Evolutionary conservation across 2,797 vertebrate genomes (phyloP), one percentile per base, ranked within the genome.

Genomic region (Aplochiton taeniatus): DNA sequence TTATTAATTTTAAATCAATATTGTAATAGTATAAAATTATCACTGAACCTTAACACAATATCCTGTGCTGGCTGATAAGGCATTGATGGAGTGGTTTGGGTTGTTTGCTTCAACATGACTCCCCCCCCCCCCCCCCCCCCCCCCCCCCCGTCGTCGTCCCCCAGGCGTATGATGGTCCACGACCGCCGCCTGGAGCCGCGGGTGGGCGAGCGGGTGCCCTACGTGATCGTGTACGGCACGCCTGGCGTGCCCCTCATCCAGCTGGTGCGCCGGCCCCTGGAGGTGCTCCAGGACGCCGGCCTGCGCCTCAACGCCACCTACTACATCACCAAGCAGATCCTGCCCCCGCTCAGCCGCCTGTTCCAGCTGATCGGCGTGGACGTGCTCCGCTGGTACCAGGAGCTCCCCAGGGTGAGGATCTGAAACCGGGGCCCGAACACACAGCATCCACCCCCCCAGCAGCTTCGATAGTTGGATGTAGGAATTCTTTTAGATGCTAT

Each of bases 281-380:
- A 99, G 52, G 89, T 96, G 52, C 89, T 99, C 48, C 96, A 96
- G 83, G 95, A 98, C 75, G 85, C 94, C 13, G 76, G 76, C 69
- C 90, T 99, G 66, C 93, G 96, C 64, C 90, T 97, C 81, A 99
- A 99, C 1, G 87, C 94, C 64, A 91, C 92, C 0, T 99, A 99
- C 86, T 99, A 99, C 69, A 94, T 99, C 77, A 96, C 92, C 88
- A 99, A 99, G 80, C 97, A 99, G 78, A 98, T 99, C 71, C 92
- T 99, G 79, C 96, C 97, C 0, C 96, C 97, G 0, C 87, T 99
- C 58, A 93, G 91, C 9, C 93, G 97, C 65, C 87, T 98, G 42
- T 95, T 99, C 86, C 95, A 94, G 1, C 93, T 99, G 49, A 96
- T 99, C 42, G 97, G 97, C 6, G 95, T 98, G 12, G 95, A 99